phyloP scores from a whole-genome alignment of 2,113 vertebrate genomes.

The Campylorhamphus procurvoides region DNA sequence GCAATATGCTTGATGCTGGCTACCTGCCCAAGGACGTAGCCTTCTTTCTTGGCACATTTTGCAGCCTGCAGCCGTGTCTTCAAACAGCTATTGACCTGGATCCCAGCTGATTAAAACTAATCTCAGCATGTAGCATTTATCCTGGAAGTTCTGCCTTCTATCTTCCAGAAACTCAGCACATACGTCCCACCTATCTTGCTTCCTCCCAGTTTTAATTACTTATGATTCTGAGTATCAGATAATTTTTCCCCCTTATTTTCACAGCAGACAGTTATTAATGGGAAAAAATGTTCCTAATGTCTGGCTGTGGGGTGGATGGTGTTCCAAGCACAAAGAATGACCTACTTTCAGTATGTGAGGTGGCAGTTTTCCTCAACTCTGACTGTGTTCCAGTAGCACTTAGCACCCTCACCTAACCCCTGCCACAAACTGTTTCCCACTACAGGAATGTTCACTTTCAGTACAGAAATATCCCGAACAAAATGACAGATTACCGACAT shows the following conservation, averaged over 20 bases:
- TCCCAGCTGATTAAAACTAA: background rate
- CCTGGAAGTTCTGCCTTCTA: background rate
- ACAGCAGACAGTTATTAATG: slow-evolving; percentile 29
- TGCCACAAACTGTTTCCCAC: slow-evolving; percentile 7
- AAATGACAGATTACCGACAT: slow-evolving; percentile 5
- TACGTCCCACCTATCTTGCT: background rate
- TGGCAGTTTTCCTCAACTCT: slow-evolving; percentile 15
- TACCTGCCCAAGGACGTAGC: background rate
- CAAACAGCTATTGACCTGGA: background rate
- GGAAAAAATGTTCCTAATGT: slow-evolving; percentile 22
- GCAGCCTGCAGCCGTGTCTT: background rate
- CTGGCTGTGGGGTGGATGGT: background rate
- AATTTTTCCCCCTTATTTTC: slow-evolving; percentile 16
- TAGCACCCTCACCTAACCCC: slow-evolving; percentile 39
- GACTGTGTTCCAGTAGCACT: slow-evolving; percentile 19
- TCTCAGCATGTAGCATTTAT: background rate
- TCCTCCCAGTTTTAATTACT: background rate
- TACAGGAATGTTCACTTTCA: slow-evolving; percentile 20
- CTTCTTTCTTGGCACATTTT: background rate
- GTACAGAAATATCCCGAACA: slow-evolving; percentile 11
- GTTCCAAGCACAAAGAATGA: slow-evolving; percentile 22
- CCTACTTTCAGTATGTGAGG: background rate
- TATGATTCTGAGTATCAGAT: slow-evolving; percentile 23
- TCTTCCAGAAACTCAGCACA: background rate
- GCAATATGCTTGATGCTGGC: background rate